These are phyloP conservation scores for Pionites leucogaster DNA, from an alignment of 2,113 vertebrate genomes.

Conservation along the genomic window DNA sequence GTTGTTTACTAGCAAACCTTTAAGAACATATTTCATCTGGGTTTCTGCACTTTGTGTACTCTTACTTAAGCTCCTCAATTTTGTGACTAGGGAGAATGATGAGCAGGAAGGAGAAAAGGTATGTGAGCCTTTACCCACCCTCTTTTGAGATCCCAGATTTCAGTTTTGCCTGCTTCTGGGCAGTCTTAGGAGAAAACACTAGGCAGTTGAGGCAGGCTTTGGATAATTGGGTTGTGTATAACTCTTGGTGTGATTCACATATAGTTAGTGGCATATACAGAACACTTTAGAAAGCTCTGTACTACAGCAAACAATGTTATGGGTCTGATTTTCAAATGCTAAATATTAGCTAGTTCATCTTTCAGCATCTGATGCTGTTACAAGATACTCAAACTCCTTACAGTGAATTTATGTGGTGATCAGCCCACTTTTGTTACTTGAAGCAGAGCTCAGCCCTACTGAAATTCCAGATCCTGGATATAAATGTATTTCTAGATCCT, in stretches of 20 bases:
- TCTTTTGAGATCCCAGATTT: neutral
- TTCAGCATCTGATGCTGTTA: neutral
- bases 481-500: neutral
- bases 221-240: neutral
- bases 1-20: neutral
- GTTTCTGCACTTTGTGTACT: neutral
- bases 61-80: neutral
- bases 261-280: neutral
- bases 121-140: neutral
- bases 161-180: neutral
- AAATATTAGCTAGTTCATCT: neutral
- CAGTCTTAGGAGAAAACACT: neutral
- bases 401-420: neutral
- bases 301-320: neutral
- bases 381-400: neutral
- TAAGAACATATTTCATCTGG: neutral
- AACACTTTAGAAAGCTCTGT: neutral
- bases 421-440: neutral
- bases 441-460: neutral
- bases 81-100: neutral
- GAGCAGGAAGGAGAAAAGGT: neutral
- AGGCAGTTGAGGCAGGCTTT: neutral
- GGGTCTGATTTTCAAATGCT: neutral
- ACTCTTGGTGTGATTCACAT: neutral
- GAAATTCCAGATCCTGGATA: neutral